A percentile compares a stretch with the other conserved stretches of the same genome.
Evolutionary conservation across 1,140 invertebrate genomes (phyloP).

Genomic region (fruit fly (Drosophila melanogaster)): DNA sequence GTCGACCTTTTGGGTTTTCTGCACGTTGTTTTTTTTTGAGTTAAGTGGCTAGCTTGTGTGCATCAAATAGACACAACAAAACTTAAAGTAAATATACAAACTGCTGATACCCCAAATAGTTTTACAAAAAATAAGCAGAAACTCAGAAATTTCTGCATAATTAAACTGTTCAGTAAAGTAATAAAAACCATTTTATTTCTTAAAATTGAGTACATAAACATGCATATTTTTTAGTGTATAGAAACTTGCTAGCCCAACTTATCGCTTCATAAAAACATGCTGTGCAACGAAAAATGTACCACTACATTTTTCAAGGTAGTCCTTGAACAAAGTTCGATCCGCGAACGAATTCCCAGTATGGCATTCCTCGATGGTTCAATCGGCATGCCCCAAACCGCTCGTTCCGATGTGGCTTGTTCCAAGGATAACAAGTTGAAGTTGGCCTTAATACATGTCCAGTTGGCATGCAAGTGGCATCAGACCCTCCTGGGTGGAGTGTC

Average conservation of each 20-base stretch:
- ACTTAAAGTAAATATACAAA: not conserved
- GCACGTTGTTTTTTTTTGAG: not conserved
- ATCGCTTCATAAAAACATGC: constrained; percentile 11
- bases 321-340: constrained; percentile 38
- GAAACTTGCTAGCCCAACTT: not conserved
- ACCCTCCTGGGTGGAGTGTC: constrained; percentile 11
- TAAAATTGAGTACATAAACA: no score
- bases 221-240: not conserved
- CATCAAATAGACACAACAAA: not conserved
- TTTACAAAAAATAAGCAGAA: no score
- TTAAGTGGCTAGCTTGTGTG: not conserved
- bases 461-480: constrained; percentile 57
- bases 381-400: constrained; percentile 13
- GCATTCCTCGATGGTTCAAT: constrained; percentile 30
- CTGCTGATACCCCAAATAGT: not conserved
- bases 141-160: no score
- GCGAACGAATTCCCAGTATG: constrained; percentile 32
- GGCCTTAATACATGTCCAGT: constrained; percentile 76
- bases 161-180: no score
- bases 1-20: no score
- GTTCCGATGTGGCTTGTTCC: constrained; percentile 18
- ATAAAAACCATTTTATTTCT: no score
- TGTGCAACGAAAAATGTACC: constrained; percentile 2
- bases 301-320: constrained; percentile 22
- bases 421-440: constrained; percentile 57